Conservation (phyloP, 2,113 vertebrate genomes). For the Mustela nigripes region DNA sequence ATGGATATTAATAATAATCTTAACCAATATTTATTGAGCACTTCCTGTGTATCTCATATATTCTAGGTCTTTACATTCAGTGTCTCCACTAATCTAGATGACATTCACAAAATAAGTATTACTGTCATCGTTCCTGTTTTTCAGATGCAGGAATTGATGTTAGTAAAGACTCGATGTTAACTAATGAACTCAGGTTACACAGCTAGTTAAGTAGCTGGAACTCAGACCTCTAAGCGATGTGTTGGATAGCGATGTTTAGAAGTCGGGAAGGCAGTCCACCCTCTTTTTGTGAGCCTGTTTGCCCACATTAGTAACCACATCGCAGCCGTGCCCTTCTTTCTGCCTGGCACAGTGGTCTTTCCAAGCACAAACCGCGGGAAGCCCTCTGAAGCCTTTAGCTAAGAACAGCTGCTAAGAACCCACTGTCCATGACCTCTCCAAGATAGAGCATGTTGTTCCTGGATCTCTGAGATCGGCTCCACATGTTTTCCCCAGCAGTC, state of each 20-base stretch:
- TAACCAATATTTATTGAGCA: background rate
- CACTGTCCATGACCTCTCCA: background rate
- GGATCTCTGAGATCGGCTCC: background rate
- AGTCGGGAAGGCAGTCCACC: background rate
- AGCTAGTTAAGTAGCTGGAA: background rate
- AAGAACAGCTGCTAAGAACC: background rate
- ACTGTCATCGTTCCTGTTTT: background rate
- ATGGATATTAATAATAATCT: background rate
- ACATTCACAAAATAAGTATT: background rate
- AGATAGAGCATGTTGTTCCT: background rate
- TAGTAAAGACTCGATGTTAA: background rate
- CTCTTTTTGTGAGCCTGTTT: background rate
- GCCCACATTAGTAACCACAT: background rate
- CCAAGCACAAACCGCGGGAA: background rate
- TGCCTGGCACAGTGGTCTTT: background rate
- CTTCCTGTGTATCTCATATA: background rate
- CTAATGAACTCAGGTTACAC: background rate
- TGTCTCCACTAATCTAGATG: background rate
- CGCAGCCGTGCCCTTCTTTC: background rate
- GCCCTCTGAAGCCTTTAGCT: background rate
- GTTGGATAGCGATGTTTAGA: background rate
- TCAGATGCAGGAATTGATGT: background rate
- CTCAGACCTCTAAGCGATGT: background rate
- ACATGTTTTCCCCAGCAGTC: background rate
- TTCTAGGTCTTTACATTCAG: background rate